phyloP scores from a whole-genome alignment of 2,888 invertebrate species.

The Elegia similella region DNA sequence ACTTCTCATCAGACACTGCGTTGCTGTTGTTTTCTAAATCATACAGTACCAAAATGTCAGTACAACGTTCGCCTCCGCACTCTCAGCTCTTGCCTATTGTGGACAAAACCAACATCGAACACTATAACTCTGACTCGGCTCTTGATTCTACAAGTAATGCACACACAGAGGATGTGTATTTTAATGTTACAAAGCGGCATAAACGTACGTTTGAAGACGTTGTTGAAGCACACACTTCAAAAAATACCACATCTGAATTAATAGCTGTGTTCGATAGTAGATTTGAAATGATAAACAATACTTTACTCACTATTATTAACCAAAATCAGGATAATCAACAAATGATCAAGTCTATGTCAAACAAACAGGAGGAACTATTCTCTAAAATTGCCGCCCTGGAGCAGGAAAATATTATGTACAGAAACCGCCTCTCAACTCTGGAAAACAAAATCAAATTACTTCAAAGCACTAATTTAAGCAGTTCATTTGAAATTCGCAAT shows the following conservation, averaged over 20 bases:
- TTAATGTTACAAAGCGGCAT: slow-evolving; percentile 1
- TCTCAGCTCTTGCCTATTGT: background rate
- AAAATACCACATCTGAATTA: background rate
- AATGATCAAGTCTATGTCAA: slow-evolving; percentile 16
- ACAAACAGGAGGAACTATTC: slow-evolving; percentile 18
- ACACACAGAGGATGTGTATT: background rate
- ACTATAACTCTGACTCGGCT: slow-evolving; percentile 6
- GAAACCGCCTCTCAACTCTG: slow-evolving; percentile 5
- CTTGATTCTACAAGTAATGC: background rate
- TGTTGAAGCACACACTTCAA: background rate
- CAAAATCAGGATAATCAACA: slow-evolving; percentile 23
- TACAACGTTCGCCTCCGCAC: background rate
- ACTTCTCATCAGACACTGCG: too few relatives aligned
- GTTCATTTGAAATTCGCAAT: slow-evolving; percentile 21
- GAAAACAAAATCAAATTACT: slow-evolving; percentile 15
- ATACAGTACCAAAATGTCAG: background rate
- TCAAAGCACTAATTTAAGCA: slow-evolving; percentile 8
- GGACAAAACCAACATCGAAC: background rate
- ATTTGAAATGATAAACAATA: slow-evolving; percentile 4
- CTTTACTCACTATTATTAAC: background rate
- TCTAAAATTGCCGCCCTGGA: slow-evolving; percentile 18
- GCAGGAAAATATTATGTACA: slow-evolving; percentile 18
- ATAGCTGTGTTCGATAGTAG: background rate
- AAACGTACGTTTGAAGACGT: slow-evolving; percentile 9
- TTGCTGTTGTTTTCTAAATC: too few relatives aligned